Conservation (phyloP, 2,888 invertebrate genomes). For the Leptopilina syphax region DNA sequence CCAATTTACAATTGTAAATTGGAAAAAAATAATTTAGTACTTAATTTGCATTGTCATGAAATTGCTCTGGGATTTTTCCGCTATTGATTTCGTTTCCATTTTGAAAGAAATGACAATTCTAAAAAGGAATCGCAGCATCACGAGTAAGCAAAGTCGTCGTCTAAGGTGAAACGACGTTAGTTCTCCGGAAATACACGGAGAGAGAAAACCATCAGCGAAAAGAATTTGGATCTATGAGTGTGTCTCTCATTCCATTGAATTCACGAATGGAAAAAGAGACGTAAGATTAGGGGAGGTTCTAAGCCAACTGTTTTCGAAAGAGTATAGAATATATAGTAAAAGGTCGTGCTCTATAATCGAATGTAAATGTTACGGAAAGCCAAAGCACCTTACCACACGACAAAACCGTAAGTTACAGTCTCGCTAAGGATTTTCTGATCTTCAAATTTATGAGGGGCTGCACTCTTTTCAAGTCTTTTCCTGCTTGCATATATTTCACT, state of each 20-base stretch:
- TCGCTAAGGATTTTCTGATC: conserved; percentile 22
- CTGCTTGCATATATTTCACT: not conserved
- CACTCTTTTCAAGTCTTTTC: not conserved
- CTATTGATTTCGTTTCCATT: conserved; percentile 66
- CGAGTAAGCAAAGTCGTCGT: conserved; percentile 64
- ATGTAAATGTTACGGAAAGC: conserved; percentile 73
- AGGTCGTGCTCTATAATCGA: conserved; percentile 61
- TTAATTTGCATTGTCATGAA: conserved; percentile 62
- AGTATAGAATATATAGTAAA: not conserved
- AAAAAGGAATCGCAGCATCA: conserved; percentile 56
- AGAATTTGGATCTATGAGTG: conserved; percentile 39
- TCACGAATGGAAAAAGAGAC: conserved; percentile 34
- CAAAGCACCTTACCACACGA: conserved; percentile 67
- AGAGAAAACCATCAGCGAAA: conserved; percentile 42
- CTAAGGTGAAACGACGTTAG: conserved; percentile 51
- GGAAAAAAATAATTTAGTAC: too few relatives aligned
- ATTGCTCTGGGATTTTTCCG: conserved; percentile 58
- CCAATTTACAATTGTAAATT: too few relatives aligned
- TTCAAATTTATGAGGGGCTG: not conserved
- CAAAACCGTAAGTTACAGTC: conserved; percentile 50
- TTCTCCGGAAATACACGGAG: conserved; percentile 37
- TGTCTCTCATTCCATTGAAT: conserved; percentile 34
- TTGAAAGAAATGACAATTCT: conserved; percentile 57
- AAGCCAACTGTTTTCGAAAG: conserved; percentile 34
- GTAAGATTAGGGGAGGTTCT: conserved; percentile 32